Evolutionary conservation across 2,797 vertebrate genomes (phyloP).

Genomic region (Sebastes matsubarae): DNA sequence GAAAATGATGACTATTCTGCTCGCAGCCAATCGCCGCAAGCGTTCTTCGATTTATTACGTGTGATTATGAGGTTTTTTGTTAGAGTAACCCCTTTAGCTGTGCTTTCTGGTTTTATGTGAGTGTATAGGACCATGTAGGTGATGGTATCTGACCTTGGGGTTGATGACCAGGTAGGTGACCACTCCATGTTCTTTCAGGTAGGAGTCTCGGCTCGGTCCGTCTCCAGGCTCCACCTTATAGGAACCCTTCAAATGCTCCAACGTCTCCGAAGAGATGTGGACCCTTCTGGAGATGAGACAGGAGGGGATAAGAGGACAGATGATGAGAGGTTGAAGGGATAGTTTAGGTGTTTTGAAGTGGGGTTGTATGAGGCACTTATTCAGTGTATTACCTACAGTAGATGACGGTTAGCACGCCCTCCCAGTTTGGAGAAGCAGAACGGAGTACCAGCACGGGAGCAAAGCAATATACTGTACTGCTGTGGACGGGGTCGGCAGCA

Average conservation of each 20-base stretch:
- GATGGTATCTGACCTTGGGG: conserved; percentile 89
- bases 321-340: not conserved
- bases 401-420: no score
- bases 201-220: conserved; percentile 91
- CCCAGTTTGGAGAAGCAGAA: no score
- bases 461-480: no score
- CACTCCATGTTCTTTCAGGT: conserved; percentile 94
- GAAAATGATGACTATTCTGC: not conserved
- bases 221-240: conserved; percentile 97
- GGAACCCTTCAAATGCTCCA: conserved; percentile 94
- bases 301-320: not conserved
- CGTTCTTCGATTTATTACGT: not conserved
- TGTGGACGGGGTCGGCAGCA: no score
- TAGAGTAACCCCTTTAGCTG: not conserved
- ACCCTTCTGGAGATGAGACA: conserved; percentile 85
- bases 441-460: no score
- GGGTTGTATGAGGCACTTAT: not conserved
- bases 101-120: not conserved
- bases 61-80: not conserved
- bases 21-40: not conserved
- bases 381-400: no score
- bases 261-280: conserved; percentile 95
- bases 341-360: not conserved
- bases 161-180: conserved; percentile 97
- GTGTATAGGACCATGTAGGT: not conserved